These are phyloP conservation scores for Drosophila navojoa DNA, from an alignment of 1,140 invertebrate genomes.

Conservation along the genomic window DNA sequence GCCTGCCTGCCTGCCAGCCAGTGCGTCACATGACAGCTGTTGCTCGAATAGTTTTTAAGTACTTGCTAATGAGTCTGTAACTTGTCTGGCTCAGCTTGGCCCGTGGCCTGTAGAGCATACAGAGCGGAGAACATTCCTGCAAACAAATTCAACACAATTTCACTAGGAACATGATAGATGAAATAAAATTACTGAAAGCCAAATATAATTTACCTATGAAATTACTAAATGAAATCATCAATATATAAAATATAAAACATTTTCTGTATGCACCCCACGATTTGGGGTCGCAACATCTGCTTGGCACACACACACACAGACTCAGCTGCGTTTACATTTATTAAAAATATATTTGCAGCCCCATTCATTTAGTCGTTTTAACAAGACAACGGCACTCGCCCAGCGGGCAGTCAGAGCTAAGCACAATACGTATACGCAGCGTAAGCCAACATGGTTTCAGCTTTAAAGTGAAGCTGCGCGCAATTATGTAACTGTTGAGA, in stretches of 20 bases:
- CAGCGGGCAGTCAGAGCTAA: slow-evolving; percentile 31
- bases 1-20: slow-evolving; percentile 15
- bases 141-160: neutral
- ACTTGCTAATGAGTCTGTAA: slow-evolving; percentile 73
- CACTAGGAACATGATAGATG: neutral
- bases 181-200: neutral
- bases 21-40: slow-evolving; percentile 66
- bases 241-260: too few relatives aligned
- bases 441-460: slow-evolving; percentile 25
- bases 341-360: slow-evolving; percentile 30
- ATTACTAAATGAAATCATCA: too few relatives aligned
- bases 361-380: slow-evolving; percentile 19
- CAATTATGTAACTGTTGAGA: slow-evolving; percentile 61
- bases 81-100: slow-evolving; percentile 20
- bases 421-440: slow-evolving; percentile 68
- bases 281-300: neutral
- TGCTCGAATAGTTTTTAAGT: slow-evolving; percentile 78
- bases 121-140: neutral
- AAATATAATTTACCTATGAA: too few relatives aligned
- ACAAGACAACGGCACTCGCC: slow-evolving; percentile 31
- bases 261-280: neutral
- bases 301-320: neutral
- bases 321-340: slow-evolving; percentile 16
- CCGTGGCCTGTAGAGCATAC: slow-evolving; percentile 17
- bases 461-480: slow-evolving; percentile 44